Evolutionary conservation across 30 jellyfish, hydroid and myxozoan genomes (phyloP), one percentile per base, ranked within the genome.

Genomic region (Haliclystus octoradiatus): DNA sequence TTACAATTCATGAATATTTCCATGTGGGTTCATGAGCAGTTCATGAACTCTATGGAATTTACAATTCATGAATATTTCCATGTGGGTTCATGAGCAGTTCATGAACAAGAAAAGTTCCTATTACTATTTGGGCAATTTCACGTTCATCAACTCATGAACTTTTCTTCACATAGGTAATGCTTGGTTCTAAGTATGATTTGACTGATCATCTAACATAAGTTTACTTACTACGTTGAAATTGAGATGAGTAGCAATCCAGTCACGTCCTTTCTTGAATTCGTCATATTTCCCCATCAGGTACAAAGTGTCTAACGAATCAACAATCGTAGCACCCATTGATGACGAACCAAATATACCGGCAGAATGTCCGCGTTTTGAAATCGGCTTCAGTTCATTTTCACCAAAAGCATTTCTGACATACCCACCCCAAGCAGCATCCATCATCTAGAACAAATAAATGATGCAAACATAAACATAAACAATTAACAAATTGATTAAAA

Each of bases 351-450:
- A 90, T 32, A 90, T 90, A 0, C 98, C 98, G n/a, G 98, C 98
- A 7, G 98, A 81, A 62, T 90, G 98, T 26, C 98, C 98, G n/a
- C 84, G 29, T 46, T 72, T 72, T 52, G 94, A 63, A 50, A 90
- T 75, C 63, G 98, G 98, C 75, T 90, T 90, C 71, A 90, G 84
- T 34, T 90, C 98, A 66, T 90, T 90, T 40, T 82, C 81, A 3
- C 98, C 98, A 71, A 90, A 57, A 15, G 98, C 98, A 77, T 81
- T 81, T 27, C 73, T 47, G 1, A 51, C 94, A 57, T 90, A 90
- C 60, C 98, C 98, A 82, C 77, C 95, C 98, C 98, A 90, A 9
- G 98, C 95, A 31, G 78, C 62, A 62, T 81, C 78, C 98, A 90
- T 90, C 95, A 90, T 90, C 98, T 90, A 73, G 25, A 74, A 61